These are phyloP conservation scores for Ctenosaura bakeri DNA, from an alignment of 2,797 vertebrate genomes.

Conservation along the genomic window DNA sequence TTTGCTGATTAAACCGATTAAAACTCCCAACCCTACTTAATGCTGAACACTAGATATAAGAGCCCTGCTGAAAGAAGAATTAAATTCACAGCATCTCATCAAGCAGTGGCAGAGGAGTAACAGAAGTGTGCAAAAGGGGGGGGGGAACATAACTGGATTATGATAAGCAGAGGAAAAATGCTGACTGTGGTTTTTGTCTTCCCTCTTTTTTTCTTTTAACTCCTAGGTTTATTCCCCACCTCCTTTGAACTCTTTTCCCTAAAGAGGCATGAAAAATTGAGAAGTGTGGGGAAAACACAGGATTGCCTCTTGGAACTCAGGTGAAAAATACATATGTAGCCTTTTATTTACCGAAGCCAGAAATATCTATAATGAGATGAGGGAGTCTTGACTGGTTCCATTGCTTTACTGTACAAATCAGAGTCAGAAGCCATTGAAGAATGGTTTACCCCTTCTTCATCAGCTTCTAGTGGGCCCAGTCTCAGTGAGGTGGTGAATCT, in stretches of 20 bases:
- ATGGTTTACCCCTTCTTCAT: not conserved
- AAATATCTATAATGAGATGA: conserved; percentile 3
- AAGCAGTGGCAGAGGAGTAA: conserved; percentile 51
- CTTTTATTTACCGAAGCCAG: conserved; percentile 22
- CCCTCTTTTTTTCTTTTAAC: conserved; percentile 60
- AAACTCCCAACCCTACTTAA: conserved; percentile 37
- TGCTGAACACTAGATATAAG: conserved; percentile 35
- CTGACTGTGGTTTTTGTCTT: conserved; percentile 37
- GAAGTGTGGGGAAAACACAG: not conserved
- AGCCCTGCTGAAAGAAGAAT: conserved; percentile 59
- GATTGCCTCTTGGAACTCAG: conserved; percentile 55
- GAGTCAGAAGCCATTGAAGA: accelerated
- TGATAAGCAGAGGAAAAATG: conserved; percentile 53
- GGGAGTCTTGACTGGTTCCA: conserved; percentile 37
- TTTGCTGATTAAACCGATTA: conserved; percentile 51
- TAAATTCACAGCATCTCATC: conserved; percentile 56
- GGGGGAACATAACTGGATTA: conserved; percentile 52
- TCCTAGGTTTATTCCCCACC: conserved; percentile 52
- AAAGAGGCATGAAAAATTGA: conserved; percentile 66
- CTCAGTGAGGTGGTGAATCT: too few relatives aligned
- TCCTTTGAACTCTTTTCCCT: conserved; percentile 60
- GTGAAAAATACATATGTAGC: conserved; percentile 28
- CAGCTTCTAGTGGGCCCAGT: not conserved
- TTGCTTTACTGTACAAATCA: not conserved
- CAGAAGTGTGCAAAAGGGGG: conserved; percentile 5